These are phyloP conservation scores for Dynastes tityus DNA, from an alignment of 2,888 invertebrate genomes.

Conservation along the genomic window DNA sequence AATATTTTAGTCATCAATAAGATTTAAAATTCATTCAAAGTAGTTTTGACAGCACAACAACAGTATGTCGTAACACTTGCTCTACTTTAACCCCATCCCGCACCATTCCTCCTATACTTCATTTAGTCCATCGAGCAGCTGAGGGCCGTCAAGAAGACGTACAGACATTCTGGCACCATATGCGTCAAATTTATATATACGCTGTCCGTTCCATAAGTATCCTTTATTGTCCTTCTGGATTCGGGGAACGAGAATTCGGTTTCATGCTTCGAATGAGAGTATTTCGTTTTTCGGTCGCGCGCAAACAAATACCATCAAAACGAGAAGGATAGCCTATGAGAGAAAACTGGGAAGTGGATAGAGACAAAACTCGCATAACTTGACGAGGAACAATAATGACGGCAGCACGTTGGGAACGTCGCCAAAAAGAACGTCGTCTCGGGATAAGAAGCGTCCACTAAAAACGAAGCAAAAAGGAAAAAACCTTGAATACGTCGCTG, in stretches of 20 bases:
- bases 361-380: neutral
- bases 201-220: constrained; percentile 32
- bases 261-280: constrained; percentile 17
- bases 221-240: constrained; percentile 32
- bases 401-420: constrained; percentile 42
- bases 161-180: constrained; percentile 64
- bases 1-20: no score
- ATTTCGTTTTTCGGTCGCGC: constrained; percentile 14
- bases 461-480: neutral
- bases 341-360: neutral
- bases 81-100: neutral
- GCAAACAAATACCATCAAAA: constrained; percentile 25
- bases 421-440: constrained; percentile 11
- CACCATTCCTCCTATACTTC: constrained; percentile 10
- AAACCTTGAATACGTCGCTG: neutral
- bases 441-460: neutral
- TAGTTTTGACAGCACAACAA: no score
- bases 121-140: constrained; percentile 10
- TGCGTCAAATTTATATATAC: constrained; percentile 58
- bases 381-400: constrained; percentile 37
- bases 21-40: no score
- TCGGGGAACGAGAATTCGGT: constrained; percentile 27
- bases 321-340: neutral
- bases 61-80: neutral
- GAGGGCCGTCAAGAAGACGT: constrained; percentile 58